These are phyloP conservation scores for Brachyrhaphis roseni DNA, from an alignment of 2,797 vertebrate species.

Conservation along the genomic window DNA sequence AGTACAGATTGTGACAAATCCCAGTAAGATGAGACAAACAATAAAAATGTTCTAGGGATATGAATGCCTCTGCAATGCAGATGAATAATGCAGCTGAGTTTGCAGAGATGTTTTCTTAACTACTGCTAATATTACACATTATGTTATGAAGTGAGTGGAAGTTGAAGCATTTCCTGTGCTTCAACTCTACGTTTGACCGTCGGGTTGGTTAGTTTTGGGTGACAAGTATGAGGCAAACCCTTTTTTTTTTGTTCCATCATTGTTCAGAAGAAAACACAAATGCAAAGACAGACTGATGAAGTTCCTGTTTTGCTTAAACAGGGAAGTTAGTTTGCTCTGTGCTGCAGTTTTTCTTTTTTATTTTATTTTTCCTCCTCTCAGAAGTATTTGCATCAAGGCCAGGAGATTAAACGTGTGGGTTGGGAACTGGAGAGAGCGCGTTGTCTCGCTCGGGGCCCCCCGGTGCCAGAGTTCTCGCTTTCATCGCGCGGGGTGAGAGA, in stretches of 20 bases:
- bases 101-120: not conserved
- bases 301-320: conserved; percentile 74
- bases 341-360: conserved; percentile 42
- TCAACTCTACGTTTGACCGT: too few species aligned
- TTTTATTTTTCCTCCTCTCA: conserved; percentile 55
- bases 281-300: conserved; percentile 57
- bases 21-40: not conserved
- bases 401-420: conserved; percentile 81
- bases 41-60: not conserved
- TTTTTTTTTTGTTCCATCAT: conserved; percentile 51
- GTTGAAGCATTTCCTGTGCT: not conserved
- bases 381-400: conserved; percentile 82
- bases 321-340: conserved; percentile 71
- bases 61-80: not conserved
- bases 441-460: conserved; percentile 70
- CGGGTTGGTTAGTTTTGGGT: conserved; percentile 4
- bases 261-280: conserved; percentile 51
- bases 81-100: not conserved
- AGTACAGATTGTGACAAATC: not conserved
- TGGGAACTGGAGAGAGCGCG: conserved; percentile 75
- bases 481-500: conserved; percentile 73
- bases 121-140: not conserved
- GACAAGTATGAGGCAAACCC: conserved; percentile 34
- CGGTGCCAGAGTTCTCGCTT: conserved; percentile 75
- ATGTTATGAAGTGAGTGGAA: conserved; percentile 21